phyloP scores from a whole-genome alignment of 2,113 vertebrate genomes.

The Aramus guarauna region DNA sequence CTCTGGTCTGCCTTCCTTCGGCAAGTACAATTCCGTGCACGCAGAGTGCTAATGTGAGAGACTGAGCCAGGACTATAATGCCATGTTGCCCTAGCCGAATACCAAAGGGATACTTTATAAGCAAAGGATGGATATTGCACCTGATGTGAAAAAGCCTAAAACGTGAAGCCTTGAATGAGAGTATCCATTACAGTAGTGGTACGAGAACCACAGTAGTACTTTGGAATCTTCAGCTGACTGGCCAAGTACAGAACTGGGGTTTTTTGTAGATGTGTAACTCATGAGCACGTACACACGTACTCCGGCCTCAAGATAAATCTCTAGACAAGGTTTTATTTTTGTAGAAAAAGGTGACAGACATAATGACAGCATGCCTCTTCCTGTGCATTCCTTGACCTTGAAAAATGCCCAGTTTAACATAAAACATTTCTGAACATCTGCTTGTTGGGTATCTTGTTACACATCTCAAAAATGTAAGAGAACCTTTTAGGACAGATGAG shows the following conservation, averaged over 20 bases:
- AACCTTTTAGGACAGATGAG: neutral
- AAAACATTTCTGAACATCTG: neutral
- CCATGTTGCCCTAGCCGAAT: neutral
- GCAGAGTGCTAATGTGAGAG: neutral
- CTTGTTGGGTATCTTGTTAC: neutral
- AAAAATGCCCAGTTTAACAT: neutral
- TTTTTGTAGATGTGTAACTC: neutral
- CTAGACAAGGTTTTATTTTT: conserved; percentile 27
- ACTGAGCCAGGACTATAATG: neutral
- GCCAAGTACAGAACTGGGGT: neutral
- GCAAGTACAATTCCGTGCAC: neutral
- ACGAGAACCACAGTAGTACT: neutral
- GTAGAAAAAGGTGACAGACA: neutral
- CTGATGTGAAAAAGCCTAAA: neutral
- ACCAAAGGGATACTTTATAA: neutral
- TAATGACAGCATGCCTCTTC: neutral
- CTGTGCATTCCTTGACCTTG: neutral
- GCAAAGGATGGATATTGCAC: neutral
- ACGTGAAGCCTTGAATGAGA: neutral
- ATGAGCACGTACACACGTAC: neutral
- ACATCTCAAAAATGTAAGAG: neutral
- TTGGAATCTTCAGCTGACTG: neutral
- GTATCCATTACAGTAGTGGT: neutral
- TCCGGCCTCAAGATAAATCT: neutral
- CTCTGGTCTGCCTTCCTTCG: neutral